These are phyloP conservation scores for Morpho deidamia DNA, from an alignment of 2,888 invertebrate species.

Conservation along the genomic window DNA sequence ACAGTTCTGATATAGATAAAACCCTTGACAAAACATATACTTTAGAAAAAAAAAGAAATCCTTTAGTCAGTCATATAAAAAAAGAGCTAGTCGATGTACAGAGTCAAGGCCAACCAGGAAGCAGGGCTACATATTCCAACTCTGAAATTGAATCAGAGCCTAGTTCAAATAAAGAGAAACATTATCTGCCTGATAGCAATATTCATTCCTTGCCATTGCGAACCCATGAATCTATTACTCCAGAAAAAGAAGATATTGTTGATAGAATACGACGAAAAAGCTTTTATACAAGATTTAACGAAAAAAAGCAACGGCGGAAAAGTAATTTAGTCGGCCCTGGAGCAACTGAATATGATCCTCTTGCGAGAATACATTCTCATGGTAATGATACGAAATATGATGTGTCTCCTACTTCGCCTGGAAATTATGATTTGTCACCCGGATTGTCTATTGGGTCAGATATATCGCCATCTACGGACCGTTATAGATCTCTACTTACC, in stretches of 20 bases:
- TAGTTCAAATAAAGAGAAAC: conserved; percentile 48
- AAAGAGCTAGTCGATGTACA: conserved; percentile 38
- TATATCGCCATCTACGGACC: conserved; percentile 63
- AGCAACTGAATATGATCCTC: conserved; percentile 76
- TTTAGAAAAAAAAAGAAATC: conserved; percentile 43
- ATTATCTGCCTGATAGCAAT: conserved; percentile 42
- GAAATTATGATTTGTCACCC: conserved; percentile 60
- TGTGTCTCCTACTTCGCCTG: conserved; percentile 58
- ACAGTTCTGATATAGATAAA: conserved; percentile 49
- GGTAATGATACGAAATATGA: conserved; percentile 53
- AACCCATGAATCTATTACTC: conserved; percentile 65
- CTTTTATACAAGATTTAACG: conserved; percentile 93
- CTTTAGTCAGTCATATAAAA: conserved; percentile 38
- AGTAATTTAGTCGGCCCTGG: conserved; percentile 82
- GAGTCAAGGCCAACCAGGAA: conserved; percentile 60
- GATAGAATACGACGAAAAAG: conserved; percentile 93
- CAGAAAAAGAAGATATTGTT: conserved; percentile 85
- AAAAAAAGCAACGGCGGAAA: conserved; percentile 85
- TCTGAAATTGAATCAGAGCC: conserved; percentile 72
- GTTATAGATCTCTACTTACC: conserved; percentile 57
- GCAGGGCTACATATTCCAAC: conserved; percentile 61
- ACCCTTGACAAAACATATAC: conserved; percentile 50
- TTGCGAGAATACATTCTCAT: conserved; percentile 63
- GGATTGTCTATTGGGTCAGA: conserved; percentile 60
- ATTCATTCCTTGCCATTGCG: conserved; percentile 52